Evolutionary conservation across 2,888 invertebrate species (phyloP), one percentile per base, ranked within the genome.

Genomic region (Eilema depressum): DNA sequence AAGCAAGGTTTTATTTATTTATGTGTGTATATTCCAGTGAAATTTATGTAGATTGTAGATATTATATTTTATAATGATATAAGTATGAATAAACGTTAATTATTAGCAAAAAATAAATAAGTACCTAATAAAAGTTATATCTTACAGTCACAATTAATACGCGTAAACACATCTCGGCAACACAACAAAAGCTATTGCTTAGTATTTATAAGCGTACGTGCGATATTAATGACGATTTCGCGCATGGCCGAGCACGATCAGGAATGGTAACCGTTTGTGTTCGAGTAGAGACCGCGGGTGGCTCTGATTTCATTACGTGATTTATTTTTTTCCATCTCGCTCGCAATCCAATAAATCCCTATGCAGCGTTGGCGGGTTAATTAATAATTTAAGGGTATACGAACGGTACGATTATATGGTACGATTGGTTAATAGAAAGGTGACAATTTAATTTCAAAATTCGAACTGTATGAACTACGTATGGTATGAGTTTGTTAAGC

Each of bases 151-250:
- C n/a, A 60, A 47, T 17, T 26, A 47, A 53, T 64, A 23, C 37
- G 47, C 47, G 25, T 59, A 20, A 33, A 47, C 26, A 41, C 30
- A 30, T 30, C 25, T 59, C 41, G 7, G 17, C 59, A 63, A 47
- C 64, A 23, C 7, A 60, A 20, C 12, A 53, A 26, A 57, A 63
- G 41, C 41, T 68, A 72, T 82, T 80, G 73, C 77, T 81, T 77
- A 77, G 77, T 80, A 85, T 86, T 85, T 85, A 81, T 77, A 78
- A 77, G 77, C 83, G 74, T 77, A 77, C 80, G 75, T 83, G 70
- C 83, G 82, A 88, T 91, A 92, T 92, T 91, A 93, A 94, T 93
- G 91, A 87, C 91, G 91, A 93, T 93, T 94, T 92, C 89, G 75
- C 91, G 91, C 90, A 86, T 83, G 82, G 83, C 72, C 86, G 88